phyloP scores from a whole-genome alignment of 1,140 invertebrate genomes.

The Hyphantria cunea region DNA sequence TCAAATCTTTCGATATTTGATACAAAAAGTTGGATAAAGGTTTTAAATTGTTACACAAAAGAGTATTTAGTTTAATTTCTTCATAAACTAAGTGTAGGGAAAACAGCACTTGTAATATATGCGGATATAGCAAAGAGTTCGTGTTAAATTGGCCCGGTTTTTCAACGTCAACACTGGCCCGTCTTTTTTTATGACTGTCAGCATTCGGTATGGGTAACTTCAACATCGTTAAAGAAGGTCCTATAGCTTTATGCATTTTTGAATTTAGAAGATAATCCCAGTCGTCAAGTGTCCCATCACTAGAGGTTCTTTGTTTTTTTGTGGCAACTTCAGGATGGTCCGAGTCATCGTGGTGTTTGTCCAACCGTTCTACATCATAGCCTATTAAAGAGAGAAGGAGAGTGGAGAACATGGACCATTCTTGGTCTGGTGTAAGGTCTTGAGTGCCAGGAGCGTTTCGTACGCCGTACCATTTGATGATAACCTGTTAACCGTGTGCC shows the following conservation, averaged over 20 bases:
- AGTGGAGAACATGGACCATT: constrained; percentile 91
- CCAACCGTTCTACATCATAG: constrained; percentile 87
- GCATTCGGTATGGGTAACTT: constrained; percentile 47
- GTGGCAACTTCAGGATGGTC: constrained; percentile 77
- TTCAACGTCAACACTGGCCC: constrained; percentile 46
- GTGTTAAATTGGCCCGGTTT: constrained; percentile 83
- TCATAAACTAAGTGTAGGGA: constrained; percentile 95
- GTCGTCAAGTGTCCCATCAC: constrained; percentile 86
- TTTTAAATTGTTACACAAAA: constrained; percentile 86
- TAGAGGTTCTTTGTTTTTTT: constrained; percentile 85
- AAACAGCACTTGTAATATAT: constrained; percentile 89
- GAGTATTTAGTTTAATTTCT: constrained; percentile 92
- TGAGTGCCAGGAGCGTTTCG: constrained; percentile 93
- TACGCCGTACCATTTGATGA: constrained; percentile 93
- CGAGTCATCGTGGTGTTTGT: constrained; percentile 67
- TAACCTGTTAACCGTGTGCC: constrained; percentile 69
- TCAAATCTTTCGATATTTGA: constrained; percentile 90
- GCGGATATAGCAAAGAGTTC: constrained; percentile 87
- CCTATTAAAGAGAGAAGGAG: constrained; percentile 86
- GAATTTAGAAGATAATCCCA: constrained; percentile 89
- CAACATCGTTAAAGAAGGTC: constrained; percentile 55
- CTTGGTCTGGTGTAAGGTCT: constrained; percentile 88
- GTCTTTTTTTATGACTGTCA: constrained; percentile 37
- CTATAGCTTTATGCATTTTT: constrained; percentile 77
- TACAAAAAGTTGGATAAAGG: constrained; percentile 88